A percentile compares a stretch with the other conserved stretches of the same genome.
phyloP scores from a whole-genome alignment of 2,888 invertebrate genomes.

The Cerceris rybyensis region DNA sequence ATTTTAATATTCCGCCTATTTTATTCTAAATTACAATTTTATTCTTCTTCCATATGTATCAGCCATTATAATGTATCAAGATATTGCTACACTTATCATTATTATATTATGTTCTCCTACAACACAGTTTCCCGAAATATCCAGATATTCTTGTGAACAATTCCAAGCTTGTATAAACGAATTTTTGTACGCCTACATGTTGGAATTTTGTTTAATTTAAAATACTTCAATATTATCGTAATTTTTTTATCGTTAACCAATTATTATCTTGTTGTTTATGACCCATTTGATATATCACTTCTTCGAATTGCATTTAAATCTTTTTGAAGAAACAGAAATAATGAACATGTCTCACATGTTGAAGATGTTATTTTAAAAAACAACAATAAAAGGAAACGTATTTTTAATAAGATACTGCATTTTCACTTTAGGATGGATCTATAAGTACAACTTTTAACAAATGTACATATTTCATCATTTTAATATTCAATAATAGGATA shows the following conservation, averaged over 20 bases:
- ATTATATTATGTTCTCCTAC: conserved; percentile 42
- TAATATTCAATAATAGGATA: no score
- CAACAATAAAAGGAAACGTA: no score
- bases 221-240: not conserved
- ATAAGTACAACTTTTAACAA: no score
- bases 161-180: no score
- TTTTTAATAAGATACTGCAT: no score
- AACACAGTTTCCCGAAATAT: conserved; percentile 18
- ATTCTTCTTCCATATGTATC: conserved; percentile 36
- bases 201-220: not conserved
- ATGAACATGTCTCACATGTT: not conserved
- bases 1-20: conserved; percentile 10
- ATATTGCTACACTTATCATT: conserved; percentile 47
- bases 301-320: not conserved
- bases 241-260: not conserved
- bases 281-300: no score
- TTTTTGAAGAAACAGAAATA: not conserved
- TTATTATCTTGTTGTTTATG: not conserved
- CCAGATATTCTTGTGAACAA: conserved; percentile 10
- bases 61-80: conserved; percentile 52
- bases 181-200: no score
- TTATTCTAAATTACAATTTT: conserved; percentile 10
- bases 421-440: no score
- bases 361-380: no score
- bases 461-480: no score